Conservation (phyloP, 2,797 vertebrate genomes). For the Amazona ochrocephala region DNA sequence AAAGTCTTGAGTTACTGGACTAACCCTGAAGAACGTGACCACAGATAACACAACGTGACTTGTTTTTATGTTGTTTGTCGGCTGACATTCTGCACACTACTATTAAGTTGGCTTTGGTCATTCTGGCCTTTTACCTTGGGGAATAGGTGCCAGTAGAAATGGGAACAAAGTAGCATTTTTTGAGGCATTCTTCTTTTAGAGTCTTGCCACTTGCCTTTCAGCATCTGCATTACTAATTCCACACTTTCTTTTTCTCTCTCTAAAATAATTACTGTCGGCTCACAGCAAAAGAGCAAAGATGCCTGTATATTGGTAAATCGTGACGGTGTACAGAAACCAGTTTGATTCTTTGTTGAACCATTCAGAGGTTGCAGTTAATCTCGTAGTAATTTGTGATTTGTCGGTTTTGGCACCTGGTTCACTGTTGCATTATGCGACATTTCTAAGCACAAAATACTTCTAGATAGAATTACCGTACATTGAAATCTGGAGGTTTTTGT, state of each 20-base stretch:
- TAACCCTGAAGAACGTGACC: constrained; percentile 81
- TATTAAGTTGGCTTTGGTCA: constrained; percentile 72
- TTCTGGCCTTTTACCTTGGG: constrained; percentile 67
- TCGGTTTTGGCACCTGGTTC: constrained; percentile 34
- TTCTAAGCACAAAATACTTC: not conserved
- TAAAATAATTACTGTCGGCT: constrained; percentile 75
- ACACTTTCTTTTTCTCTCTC: constrained; percentile 76
- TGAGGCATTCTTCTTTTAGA: constrained; percentile 64
- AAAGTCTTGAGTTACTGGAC: constrained; percentile 81
- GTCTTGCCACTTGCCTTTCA: constrained; percentile 77
- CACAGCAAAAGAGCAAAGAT: constrained; percentile 66
- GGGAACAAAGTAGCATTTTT: constrained; percentile 72
- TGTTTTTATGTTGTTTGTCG: constrained; percentile 80
- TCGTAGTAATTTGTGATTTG: not conserved
- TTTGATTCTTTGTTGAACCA: constrained; percentile 78
- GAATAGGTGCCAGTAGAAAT: constrained; percentile 62
- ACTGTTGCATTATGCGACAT: not conserved
- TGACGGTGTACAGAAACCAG: constrained; percentile 66
- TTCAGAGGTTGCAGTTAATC: constrained; percentile 22
- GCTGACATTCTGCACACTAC: constrained; percentile 78
- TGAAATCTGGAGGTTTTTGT: not conserved
- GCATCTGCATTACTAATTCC: constrained; percentile 81
- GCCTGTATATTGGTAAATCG: constrained; percentile 20
- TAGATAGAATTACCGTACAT: not conserved
- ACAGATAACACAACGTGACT: constrained; percentile 80